Conservation (phyloP, 2,888 invertebrate genomes). For the Chirona hameri region DNA sequence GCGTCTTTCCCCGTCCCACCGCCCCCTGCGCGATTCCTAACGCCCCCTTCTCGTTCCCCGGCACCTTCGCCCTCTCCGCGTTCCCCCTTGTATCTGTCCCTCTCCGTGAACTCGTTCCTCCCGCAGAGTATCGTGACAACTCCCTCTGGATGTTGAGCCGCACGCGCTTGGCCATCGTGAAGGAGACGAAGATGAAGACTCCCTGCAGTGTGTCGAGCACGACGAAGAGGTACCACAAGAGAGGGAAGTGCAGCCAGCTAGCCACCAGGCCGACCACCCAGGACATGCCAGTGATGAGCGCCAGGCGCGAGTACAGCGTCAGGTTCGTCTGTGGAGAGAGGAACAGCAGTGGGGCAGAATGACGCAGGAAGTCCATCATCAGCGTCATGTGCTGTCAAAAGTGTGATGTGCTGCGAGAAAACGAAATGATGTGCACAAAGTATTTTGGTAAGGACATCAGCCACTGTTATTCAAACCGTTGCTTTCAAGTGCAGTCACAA, state of each 20-base stretch:
- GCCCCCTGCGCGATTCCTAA: too few species aligned
- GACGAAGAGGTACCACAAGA: constrained; percentile 51
- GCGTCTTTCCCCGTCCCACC: too few species aligned
- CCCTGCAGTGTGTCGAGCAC: constrained; percentile 52
- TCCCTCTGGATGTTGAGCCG: neutral
- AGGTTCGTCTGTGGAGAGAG: neutral
- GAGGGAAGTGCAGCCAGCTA: constrained; percentile 46
- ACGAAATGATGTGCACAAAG: too few species aligned
- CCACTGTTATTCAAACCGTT: too few species aligned
- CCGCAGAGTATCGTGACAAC: neutral
- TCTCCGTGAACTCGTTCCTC: too few species aligned
- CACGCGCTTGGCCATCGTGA: constrained; percentile 41
- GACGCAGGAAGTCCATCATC: too few species aligned
- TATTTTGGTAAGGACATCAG: too few species aligned
- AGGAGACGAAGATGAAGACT: constrained; percentile 52
- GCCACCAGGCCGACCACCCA: constrained; percentile 52
- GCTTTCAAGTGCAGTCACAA: neutral
- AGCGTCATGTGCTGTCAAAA: too few species aligned
- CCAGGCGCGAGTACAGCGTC: constrained; percentile 49
- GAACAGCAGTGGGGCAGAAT: constrained; percentile 39
- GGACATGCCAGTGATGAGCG: constrained; percentile 52
- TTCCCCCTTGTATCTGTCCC: too few species aligned
- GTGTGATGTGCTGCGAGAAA: too few species aligned
- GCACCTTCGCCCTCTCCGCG: too few species aligned
- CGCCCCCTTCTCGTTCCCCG: too few species aligned